Base-by-base conservation (phyloP, 2,113 vertebrate genomes). In the Aramus guarauna region DNA sequence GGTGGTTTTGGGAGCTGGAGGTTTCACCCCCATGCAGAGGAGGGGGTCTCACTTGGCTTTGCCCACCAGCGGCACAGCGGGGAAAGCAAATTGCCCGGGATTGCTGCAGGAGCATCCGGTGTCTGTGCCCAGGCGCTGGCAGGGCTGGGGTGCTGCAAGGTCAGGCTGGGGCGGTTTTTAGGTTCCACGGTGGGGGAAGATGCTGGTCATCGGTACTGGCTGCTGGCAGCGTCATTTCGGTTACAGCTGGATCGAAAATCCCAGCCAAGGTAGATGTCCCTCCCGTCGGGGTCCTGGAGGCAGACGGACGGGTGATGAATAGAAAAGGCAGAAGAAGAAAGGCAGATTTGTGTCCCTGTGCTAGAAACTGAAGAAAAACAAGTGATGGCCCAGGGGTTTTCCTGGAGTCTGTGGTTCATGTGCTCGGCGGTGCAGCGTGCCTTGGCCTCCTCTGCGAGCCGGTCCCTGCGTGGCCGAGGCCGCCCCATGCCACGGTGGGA, bases 401-500 rank as follows among this genome's bases (percentile, higher is more conserved):
- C 48, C 39, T 41, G 55, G 17, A 41, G 12, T 9, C 41, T 37
- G 30, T 63, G 36, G 41, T 39, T 56, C 4, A 0, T 19, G 37
- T 64, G 43, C 75, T 45, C 37, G 23, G 32, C 52, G 58, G 29
- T 21, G 4, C 47, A 48, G 9, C 6, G 5, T 27, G 45, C 26
- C 55, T 50, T 29, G 77, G 32, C 36, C 84, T 32, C n/a, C 67
- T 41, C n/a, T 9, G 45, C 0, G 5, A 73, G 45, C n/a, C 0
- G 0, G 14, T 30, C 60, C n/a, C 63, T 36, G n/a, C 15, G 0
- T 45, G 52, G 37, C 24, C 29, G 56, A 59, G 67, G 62, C 71
- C 52, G 29, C 13, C 26, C 15, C 0, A 0, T 15, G 26, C 27
- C 48, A 37, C 5, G 3, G 66, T 5, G 26, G 66, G 52, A 56